phyloP scores from a whole-genome alignment of 2,797 vertebrate species.

The Enteromius argenteus region DNA sequence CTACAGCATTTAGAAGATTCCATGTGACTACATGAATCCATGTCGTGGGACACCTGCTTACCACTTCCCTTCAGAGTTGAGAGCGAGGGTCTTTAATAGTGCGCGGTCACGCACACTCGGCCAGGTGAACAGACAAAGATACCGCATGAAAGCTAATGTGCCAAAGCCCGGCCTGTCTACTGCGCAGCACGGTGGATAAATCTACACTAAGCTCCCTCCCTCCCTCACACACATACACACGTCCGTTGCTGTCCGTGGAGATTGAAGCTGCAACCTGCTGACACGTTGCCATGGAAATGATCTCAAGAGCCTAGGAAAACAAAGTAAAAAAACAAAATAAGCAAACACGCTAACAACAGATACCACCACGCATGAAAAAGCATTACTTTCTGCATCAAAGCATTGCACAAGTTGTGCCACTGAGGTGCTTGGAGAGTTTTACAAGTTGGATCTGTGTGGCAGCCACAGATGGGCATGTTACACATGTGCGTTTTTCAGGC shows the following conservation, averaged over 20 bases:
- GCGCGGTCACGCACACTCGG: slow-evolving; percentile 13
- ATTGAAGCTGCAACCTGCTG: slow-evolving; percentile 43
- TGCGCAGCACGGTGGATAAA: slow-evolving; percentile 13
- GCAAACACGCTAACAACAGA: slow-evolving; percentile 3
- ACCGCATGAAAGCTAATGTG: slow-evolving; percentile 44
- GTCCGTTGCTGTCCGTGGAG: not conserved
- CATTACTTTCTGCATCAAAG: slow-evolving; percentile 7
- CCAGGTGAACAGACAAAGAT: slow-evolving; percentile 49
- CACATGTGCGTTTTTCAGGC: slow-evolving; percentile 3
- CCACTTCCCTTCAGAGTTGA: not conserved
- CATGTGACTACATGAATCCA: not conserved
- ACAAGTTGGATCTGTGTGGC: not conserved
- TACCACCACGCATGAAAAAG: not conserved
- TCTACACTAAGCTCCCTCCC: slow-evolving; percentile 29
- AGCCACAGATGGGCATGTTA: not conserved
- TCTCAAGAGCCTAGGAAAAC: slow-evolving; percentile 1
- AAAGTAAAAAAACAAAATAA: slow-evolving; percentile 24
- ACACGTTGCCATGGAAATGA: slow-evolving; percentile 50
- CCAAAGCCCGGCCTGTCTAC: slow-evolving; percentile 41
- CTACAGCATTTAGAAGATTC: not conserved
- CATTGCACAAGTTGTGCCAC: not conserved
- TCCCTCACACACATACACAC: slow-evolving; percentile 35
- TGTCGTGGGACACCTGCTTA: not conserved
- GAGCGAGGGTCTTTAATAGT: slow-evolving; percentile 4
- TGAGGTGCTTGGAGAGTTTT: not conserved